phyloP scores from a whole-genome alignment of 2,113 vertebrate genomes.

The Lasiurus borealis region DNA sequence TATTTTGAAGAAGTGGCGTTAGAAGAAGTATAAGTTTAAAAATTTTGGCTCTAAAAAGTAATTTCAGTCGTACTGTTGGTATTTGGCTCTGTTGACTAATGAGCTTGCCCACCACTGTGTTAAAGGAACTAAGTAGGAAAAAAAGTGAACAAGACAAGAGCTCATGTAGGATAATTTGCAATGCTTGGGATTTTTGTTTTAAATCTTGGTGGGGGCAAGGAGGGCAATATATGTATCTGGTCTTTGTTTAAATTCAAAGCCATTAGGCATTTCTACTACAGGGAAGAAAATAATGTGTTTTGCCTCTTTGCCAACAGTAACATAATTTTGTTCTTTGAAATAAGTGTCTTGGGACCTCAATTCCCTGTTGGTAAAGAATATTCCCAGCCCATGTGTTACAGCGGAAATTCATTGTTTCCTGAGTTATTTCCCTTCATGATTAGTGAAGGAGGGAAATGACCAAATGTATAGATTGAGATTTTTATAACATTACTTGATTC shows the following conservation, averaged over 20 bases:
- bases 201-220: not conserved
- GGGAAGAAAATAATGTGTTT: constrained; percentile 29
- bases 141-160: not conserved
- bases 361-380: constrained; percentile 68
- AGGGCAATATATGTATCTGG: not conserved
- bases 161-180: not conserved
- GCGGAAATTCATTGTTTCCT: constrained; percentile 76
- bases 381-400: constrained; percentile 73
- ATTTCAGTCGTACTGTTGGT: no score
- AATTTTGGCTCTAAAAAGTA: no score
- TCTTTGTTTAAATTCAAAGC: constrained; percentile 64
- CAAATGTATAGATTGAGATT: constrained; percentile 50
- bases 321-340: constrained; percentile 71
- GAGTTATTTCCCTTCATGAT: constrained; percentile 78
- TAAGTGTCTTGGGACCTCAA: constrained; percentile 65
- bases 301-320: constrained; percentile 73
- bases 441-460: constrained; percentile 63
- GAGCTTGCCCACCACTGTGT: no score
- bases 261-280: constrained; percentile 49
- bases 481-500: not conserved
- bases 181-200: not conserved
- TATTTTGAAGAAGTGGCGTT: no score
- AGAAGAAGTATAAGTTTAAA: no score
- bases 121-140: not conserved
- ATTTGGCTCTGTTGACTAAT: no score